Evolutionary conservation across 37 sponge, comb jelly and placozoan genomes (phyloP).

Genomic region (Diacarnus erythraeanus): DNA sequence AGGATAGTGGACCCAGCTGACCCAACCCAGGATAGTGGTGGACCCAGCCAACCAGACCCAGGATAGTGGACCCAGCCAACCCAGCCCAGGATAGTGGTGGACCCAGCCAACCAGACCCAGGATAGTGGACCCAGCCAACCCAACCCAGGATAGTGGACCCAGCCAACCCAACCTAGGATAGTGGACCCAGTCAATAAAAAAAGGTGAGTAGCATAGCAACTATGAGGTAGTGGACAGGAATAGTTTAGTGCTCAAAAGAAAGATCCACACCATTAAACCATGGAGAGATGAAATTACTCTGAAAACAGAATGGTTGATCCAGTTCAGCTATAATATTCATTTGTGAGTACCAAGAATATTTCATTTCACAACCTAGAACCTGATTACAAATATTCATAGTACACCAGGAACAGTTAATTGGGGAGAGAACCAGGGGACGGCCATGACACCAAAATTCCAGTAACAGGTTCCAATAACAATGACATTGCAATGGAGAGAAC

Average conservation of each 20-base stretch:
- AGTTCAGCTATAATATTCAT: no score
- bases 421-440: background rate
- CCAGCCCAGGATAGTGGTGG: no score
- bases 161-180: no score
- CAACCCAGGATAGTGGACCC: no score
- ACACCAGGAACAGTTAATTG: no score
- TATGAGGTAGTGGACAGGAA: constrained; percentile 39
- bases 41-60: constrained; percentile 57
- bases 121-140: constrained; percentile 76
- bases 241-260: constrained; percentile 21
- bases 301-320: background rate
- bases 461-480: background rate
- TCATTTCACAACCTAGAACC: no score
- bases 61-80: constrained; percentile 7
- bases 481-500: background rate
- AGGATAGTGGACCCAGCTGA: constrained; percentile 14
- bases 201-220: background rate
- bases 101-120: no score
- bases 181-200: no score
- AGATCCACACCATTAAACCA: constrained; percentile 27
- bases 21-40: no score
- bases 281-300: background rate
- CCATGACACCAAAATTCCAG: background rate
- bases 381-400: no score
- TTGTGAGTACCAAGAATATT: no score